Evolutionary conservation across 1,140 invertebrate species (phyloP).

Genomic region (Euura lappo): DNA sequence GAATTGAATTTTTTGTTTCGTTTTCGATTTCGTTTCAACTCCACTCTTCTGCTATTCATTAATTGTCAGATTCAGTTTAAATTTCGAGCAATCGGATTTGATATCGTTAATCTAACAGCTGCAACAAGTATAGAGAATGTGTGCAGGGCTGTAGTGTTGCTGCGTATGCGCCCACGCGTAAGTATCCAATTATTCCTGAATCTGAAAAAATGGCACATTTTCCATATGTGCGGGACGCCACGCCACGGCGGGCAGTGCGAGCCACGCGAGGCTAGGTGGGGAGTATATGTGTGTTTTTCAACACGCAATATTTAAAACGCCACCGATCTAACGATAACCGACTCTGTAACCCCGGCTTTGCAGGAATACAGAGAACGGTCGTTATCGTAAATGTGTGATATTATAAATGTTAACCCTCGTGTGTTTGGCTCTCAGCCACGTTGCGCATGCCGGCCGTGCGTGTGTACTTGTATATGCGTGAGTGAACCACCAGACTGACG

Average conservation of each 20-base stretch:
- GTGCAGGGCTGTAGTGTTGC: too few relatives aligned
- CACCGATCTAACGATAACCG: background rate
- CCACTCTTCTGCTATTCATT: too few relatives aligned
- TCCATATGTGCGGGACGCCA: background rate
- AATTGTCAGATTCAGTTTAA: too few relatives aligned
- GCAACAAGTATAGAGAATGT: too few relatives aligned
- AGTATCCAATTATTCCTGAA: too few relatives aligned
- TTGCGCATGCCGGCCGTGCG: conserved; percentile 2
- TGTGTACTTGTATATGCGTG: background rate
- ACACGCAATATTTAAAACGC: conserved; percentile 7
- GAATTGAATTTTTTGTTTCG: too few relatives aligned
- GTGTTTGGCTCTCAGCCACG: conserved; percentile 1
- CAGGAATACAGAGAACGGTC: conserved; percentile 6
- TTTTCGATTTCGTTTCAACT: too few relatives aligned
- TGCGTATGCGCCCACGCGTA: too few relatives aligned
- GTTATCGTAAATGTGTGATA: conserved; percentile 7
- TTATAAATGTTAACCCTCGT: conserved; percentile 1
- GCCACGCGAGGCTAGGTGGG: background rate
- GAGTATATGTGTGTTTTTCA: background rate
- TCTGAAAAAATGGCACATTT: background rate
- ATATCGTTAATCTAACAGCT: too few relatives aligned
- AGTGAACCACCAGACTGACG: background rate
- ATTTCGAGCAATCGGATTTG: too few relatives aligned
- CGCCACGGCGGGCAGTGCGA: background rate
- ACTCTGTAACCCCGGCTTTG: conserved; percentile 1